Conservation (phyloP, 2,113 vertebrate species). For the Pseudopipra pipra region DNA sequence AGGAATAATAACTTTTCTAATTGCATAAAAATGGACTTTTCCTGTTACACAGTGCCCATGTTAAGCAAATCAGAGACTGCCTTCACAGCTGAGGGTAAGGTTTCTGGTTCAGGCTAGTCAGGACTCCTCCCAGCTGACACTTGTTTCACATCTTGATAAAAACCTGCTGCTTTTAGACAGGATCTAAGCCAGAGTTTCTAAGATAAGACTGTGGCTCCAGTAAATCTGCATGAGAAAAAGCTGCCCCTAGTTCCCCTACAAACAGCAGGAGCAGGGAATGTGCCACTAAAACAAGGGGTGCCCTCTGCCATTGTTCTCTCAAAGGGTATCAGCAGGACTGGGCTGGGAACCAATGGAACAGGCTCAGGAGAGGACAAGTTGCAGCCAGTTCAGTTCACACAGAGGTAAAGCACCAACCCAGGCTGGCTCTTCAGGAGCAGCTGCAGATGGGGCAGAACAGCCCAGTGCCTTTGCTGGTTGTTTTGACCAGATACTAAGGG, state of each 20-base stretch:
- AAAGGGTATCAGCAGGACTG: background rate
- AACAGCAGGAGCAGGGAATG: background rate
- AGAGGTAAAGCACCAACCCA: background rate
- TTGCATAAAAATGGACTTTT: background rate
- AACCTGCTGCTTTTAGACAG: background rate
- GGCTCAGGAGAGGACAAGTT: background rate
- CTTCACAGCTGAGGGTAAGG: background rate
- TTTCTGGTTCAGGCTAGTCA: background rate
- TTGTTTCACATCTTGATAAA: background rate
- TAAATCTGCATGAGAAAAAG: background rate
- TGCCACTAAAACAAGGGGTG: background rate
- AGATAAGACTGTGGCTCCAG: background rate
- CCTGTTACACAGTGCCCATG: background rate
- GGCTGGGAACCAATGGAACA: background rate
- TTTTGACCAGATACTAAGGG: background rate
- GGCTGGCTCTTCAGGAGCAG: background rate
- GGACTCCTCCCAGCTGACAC: background rate
- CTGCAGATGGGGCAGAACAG: background rate
- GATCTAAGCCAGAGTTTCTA: background rate
- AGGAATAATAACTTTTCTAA: background rate
- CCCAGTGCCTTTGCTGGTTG: background rate
- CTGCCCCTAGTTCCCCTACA: background rate
- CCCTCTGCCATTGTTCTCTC: background rate
- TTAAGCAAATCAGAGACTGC: background rate
- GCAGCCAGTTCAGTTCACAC: background rate